These are phyloP conservation scores for Drosophila limbata DNA, from an alignment of 2,888 invertebrate genomes.

Conservation along the genomic window DNA sequence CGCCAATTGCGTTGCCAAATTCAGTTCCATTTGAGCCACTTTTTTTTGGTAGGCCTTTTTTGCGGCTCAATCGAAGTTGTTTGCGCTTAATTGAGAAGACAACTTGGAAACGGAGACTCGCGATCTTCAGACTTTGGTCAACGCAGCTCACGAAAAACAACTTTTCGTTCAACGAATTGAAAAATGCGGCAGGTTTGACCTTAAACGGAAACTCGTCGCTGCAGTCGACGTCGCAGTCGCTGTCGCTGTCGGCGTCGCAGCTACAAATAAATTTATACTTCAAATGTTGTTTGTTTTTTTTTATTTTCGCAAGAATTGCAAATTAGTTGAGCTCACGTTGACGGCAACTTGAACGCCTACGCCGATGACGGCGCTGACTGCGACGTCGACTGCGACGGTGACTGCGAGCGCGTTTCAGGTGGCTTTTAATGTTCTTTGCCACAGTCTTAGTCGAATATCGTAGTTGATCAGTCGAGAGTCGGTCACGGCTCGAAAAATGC, in stretches of 20 bases:
- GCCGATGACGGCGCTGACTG: slow-evolving; percentile 39
- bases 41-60: slow-evolving; percentile 21
- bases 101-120: slow-evolving; percentile 28
- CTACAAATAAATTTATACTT: slow-evolving; percentile 68
- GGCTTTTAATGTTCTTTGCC: slow-evolving; percentile 54
- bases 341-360: slow-evolving; percentile 67
- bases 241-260: slow-evolving; percentile 31
- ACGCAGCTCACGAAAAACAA: slow-evolving; percentile 65
- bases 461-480: slow-evolving; percentile 23
- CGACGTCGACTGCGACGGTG: slow-evolving; percentile 28
- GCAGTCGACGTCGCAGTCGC: slow-evolving; percentile 40
- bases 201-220: slow-evolving; percentile 77
- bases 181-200: slow-evolving; percentile 76
- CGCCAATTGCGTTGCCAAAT: slow-evolving; percentile 30
- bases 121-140: slow-evolving; percentile 60
- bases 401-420: slow-evolving; percentile 22
- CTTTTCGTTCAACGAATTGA: slow-evolving; percentile 68
- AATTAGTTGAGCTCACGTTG: slow-evolving; percentile 66
- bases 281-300: slow-evolving; percentile 52
- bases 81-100: slow-evolving; percentile 52
- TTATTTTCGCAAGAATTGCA: slow-evolving; percentile 75
- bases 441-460: slow-evolving; percentile 64
- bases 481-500: slow-evolving; percentile 69
- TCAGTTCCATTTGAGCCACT: slow-evolving; percentile 38
- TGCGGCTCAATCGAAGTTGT: slow-evolving; percentile 24